Percentiles rank a stretch among this genome's conserved stretches.
Conservation (phyloP, 2,888 invertebrate species). For the Phlogophora meticulosa region DNA sequence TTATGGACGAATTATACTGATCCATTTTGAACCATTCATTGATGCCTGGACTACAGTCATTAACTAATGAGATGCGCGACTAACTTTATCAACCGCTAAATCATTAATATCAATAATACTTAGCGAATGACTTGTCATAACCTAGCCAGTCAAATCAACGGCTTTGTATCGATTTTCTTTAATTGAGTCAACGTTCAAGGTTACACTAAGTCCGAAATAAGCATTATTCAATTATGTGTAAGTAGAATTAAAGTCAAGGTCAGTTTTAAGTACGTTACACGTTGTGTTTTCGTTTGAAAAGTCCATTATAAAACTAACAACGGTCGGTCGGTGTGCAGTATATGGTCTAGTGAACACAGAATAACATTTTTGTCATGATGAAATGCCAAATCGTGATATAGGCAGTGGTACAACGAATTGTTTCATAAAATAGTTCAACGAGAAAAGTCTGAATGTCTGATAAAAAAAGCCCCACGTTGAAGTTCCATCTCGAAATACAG, state of each 20-base stretch:
- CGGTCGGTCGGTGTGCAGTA: no score
- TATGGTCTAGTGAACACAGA: neutral
- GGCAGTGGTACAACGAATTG: no score
- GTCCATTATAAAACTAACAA: neutral
- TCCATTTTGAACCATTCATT: neutral
- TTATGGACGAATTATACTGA: neutral
- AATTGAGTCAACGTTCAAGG: constrained; percentile 20
- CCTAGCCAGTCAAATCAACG: neutral
- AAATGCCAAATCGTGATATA: no score
- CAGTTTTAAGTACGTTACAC: constrained; percentile 1
- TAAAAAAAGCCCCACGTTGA: no score
- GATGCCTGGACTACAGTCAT: neutral
- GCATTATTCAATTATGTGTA: constrained; percentile 23
- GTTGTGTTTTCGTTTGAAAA: neutral
- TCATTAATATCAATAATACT: neutral
- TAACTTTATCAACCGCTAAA: neutral
- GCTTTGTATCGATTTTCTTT: constrained; percentile 20
- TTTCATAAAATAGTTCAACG: no score
- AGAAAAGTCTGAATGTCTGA: no score
- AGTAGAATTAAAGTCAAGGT: constrained; percentile 19
- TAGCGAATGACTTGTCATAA: constrained; percentile 6
- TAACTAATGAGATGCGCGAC: neutral
- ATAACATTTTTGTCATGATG: no score
- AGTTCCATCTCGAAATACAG: neutral
- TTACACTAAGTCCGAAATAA: neutral